Evolutionary conservation across 2,888 invertebrate species (phyloP).

Genomic region (Eupithecia tripunctaria): DNA sequence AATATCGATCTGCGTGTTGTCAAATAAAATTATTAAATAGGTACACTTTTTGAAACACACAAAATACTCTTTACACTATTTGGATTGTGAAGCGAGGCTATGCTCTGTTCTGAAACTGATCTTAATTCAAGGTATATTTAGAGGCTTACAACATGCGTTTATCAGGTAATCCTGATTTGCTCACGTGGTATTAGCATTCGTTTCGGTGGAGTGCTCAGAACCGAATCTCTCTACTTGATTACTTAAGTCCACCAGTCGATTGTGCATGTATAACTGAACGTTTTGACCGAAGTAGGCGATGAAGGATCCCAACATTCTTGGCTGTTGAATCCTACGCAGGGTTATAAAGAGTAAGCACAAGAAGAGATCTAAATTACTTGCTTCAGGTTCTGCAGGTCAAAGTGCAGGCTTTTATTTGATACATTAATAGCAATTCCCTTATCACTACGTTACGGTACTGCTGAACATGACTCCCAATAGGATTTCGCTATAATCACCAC

Average conservation of each 20-base stretch:
- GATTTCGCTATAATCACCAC: background rate
- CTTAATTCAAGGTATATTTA: conserved; percentile 22
- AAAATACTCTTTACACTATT: background rate
- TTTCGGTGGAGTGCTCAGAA: conserved; percentile 12
- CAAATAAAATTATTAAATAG: background rate
- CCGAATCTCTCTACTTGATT: conserved; percentile 44
- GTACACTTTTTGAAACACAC: background rate
- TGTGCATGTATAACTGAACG: conserved; percentile 50
- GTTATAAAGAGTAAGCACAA: conserved; percentile 30
- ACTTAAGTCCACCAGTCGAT: conserved; percentile 52
- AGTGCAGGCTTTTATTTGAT: background rate
- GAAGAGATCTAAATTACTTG: background rate
- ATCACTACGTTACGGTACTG: background rate
- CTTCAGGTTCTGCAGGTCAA: background rate
- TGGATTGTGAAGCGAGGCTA: background rate
- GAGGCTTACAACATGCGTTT: conserved; percentile 30
- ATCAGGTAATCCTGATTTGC: conserved; percentile 34
- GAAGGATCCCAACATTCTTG: conserved; percentile 85
- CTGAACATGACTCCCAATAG: background rate
- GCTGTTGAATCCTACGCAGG: conserved; percentile 85
- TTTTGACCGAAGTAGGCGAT: conserved; percentile 80
- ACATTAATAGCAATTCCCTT: background rate
- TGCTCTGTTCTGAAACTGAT: background rate
- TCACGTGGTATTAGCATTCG: conserved; percentile 49
- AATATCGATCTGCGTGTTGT: background rate